Evolutionary conservation across 2,797 vertebrate species (phyloP).

Genomic region (Melanotaenia pygmaea): DNA sequence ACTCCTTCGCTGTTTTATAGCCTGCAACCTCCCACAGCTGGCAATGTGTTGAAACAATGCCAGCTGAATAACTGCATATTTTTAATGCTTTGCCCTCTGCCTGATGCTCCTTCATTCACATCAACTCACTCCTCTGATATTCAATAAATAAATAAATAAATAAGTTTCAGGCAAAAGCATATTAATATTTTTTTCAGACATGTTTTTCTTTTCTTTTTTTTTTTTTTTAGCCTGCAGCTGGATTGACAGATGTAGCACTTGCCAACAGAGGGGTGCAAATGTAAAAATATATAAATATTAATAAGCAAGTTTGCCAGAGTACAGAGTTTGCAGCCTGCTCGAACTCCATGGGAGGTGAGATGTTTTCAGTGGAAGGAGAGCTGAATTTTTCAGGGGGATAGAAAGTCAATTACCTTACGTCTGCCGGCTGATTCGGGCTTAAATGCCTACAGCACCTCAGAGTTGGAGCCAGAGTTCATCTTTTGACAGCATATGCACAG

Average conservation of each 20-base stretch:
- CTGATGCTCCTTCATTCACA: conserved; percentile 58
- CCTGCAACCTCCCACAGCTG: conserved; percentile 44
- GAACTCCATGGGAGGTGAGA: conserved; percentile 65
- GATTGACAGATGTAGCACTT: conserved; percentile 80
- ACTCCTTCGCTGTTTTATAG: conserved; percentile 57
- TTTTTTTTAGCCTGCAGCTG: conserved; percentile 78
- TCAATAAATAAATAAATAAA: conserved; percentile 68
- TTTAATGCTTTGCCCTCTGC: conserved; percentile 49
- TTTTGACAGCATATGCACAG: conserved; percentile 39
- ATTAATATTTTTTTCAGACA: conserved; percentile 79
- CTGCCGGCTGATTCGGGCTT: conserved; percentile 77
- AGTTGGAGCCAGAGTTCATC: conserved; percentile 74
- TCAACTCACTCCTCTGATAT: conserved; percentile 62
- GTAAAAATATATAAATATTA: conserved; percentile 79
- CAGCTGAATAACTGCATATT: conserved; percentile 67
- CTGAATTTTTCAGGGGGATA: conserved; percentile 69
- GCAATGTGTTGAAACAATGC: conserved; percentile 61
- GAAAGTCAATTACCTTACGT: conserved; percentile 84
- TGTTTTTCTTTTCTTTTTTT: conserved; percentile 43
- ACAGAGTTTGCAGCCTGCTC: conserved; percentile 71
- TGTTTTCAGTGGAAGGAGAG: conserved; percentile 64
- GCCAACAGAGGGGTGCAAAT: conserved; percentile 72
- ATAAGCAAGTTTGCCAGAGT: conserved; percentile 68
- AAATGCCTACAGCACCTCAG: conserved; percentile 73
- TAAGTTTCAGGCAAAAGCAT: conserved; percentile 43